Evolutionary conservation across 2,888 invertebrate species (phyloP).

Genomic region (Melieria crassipennis): DNA sequence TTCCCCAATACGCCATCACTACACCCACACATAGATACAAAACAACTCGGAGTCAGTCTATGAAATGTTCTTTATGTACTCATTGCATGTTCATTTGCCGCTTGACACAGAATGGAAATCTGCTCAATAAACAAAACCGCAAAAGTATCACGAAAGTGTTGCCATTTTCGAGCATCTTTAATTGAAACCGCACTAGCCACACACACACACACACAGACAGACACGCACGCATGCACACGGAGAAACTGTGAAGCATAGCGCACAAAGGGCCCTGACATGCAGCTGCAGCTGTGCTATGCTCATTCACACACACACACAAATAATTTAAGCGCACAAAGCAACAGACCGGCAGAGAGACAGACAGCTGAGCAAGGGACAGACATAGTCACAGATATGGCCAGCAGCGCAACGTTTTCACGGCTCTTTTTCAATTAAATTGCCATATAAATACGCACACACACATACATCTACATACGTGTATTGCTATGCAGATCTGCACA

Average conservation of each 20-base stretch:
- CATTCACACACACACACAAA: not conserved
- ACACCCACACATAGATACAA: not conserved
- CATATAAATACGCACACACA: constrained; percentile 17
- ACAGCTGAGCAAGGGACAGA: not conserved
- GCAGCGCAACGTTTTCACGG: constrained; percentile 13
- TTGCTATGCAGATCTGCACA: constrained; percentile 12
- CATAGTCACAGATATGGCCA: constrained; percentile 11
- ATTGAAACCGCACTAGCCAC: constrained; percentile 35
- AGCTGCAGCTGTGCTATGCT: not conserved
- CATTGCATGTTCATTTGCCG: not conserved
- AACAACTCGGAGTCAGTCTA: not conserved
- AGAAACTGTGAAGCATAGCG: not conserved
- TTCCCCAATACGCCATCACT: not conserved
- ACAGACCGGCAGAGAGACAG: not conserved
- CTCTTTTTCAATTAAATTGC: constrained; percentile 54
- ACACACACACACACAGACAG: constrained; percentile 1
- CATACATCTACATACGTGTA: not conserved
- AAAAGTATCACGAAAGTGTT: constrained; percentile 36
- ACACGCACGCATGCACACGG: not conserved
- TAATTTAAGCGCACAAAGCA: not conserved
- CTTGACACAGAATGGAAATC: constrained; percentile 10
- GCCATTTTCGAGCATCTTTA: constrained; percentile 32
- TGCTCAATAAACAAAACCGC: constrained; percentile 31
- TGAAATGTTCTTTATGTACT: not conserved
- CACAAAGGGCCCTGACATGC: not conserved